These are phyloP conservation scores for Neomonachus schauinslandi DNA, from an alignment of 2,113 vertebrate genomes.

Conservation along the genomic window DNA sequence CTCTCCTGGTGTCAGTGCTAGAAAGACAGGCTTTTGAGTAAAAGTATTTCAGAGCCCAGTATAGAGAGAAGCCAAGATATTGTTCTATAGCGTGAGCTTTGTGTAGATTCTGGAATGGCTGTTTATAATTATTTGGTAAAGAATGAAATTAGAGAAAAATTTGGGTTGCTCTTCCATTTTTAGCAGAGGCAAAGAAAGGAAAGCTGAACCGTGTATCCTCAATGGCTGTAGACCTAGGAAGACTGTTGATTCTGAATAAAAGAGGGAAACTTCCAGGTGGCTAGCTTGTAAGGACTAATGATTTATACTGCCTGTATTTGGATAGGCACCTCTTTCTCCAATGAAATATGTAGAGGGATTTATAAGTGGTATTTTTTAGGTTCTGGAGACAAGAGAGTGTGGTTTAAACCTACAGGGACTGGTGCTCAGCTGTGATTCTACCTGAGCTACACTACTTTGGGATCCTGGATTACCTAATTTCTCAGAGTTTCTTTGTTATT, in stretches of 20 bases:
- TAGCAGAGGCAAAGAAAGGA: not conserved
- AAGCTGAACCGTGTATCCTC: not conserved
- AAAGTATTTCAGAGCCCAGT: not conserved
- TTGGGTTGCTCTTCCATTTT: not conserved
- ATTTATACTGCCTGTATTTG: not conserved
- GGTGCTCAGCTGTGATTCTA: not conserved
- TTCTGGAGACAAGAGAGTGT: not conserved
- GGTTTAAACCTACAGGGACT: not conserved
- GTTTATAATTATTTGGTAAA: constrained; percentile 35
- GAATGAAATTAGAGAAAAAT: not conserved
- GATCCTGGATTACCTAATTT: not conserved
- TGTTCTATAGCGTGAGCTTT: not conserved
- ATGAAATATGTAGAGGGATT: not conserved
- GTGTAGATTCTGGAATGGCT: constrained; percentile 15
- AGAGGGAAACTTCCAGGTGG: not conserved
- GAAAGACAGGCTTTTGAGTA: not conserved
- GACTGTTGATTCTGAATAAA: not conserved
- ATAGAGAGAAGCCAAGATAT: not conserved
- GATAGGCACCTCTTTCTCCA: not conserved
- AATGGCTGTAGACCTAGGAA: not conserved
- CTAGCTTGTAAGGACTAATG: not conserved
- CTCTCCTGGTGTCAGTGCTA: not conserved
- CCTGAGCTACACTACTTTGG: not conserved
- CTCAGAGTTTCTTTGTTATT: constrained; percentile 2
- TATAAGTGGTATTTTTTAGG: not conserved